Base-by-base conservation (phyloP, 2,797 vertebrate genomes). In the Melanotaenia boesemani region DNA sequence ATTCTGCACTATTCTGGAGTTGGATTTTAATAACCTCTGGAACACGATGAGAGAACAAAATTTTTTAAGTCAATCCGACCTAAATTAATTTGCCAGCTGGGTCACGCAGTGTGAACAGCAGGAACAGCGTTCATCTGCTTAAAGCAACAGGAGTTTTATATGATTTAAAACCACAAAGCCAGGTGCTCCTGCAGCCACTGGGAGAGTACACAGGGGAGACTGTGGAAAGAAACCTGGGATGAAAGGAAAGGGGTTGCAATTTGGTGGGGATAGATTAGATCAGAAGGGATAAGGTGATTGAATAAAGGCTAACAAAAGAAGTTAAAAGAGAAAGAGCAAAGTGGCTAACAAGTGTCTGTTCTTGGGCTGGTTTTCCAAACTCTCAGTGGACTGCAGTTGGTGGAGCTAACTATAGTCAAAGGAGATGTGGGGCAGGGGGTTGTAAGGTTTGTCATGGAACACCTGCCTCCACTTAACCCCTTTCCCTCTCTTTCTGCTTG, bases 391-490 rank as follows among this genome's bases (percentile, higher is more conserved):
- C 70, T 60, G 12, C 67, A 56, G 83, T 71, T 60, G 54, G 60
- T 55, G 56, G 66, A 77, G 84, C 76, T 74, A 76, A 78, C 58
- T 37, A 5, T 79, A 78, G 84, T 50, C 63, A 78, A 84, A 82
- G 65, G 50, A 80, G 80, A 87, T 75, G 61, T 77, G 83, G 86
- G 76, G 57, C 77, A 82, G 85, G 89, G 88, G 83, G 86, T 74
- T 88, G 89, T 82, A 88, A 80, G 86, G 85, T 90, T 87, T 91
- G 90, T 89, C 89, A 93, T 86, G 86, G 91, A 94, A 93, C 91
- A 94, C 93, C 94, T 95, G 92, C 94, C 94, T 95, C 91, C 94
- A 94, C 91, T 93, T 94, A 95, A 95, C 93, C 94, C 92, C 91
- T 92, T 92, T 91, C 88, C 77, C 87, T 90, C 88, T 86, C 91